phyloP scores from a whole-genome alignment of 2,797 vertebrate species.

The Pristis pectinata region DNA sequence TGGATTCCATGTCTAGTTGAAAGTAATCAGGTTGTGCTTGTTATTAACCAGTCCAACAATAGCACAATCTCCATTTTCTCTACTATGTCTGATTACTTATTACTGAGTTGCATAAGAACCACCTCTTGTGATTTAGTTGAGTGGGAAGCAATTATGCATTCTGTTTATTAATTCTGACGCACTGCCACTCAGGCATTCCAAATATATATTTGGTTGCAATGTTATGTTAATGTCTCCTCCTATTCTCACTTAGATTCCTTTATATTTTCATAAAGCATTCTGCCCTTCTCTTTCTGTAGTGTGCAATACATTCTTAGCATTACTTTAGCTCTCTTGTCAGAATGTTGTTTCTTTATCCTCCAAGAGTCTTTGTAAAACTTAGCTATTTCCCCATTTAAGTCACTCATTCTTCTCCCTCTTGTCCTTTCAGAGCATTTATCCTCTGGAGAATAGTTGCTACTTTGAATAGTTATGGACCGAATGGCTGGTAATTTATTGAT shows the following conservation, averaged over 20 bases:
- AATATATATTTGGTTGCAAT: background rate
- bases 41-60: background rate
- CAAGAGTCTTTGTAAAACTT: background rate
- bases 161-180: background rate
- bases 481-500: no score
- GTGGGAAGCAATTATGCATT: background rate
- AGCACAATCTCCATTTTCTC: background rate
- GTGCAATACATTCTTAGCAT: no score
- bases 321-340: background rate
- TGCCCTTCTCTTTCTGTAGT: background rate
- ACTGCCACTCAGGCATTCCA: background rate
- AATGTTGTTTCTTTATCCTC: background rate
- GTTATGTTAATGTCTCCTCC: background rate
- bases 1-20: background rate
- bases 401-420: no score
- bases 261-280: no score
- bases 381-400: background rate
- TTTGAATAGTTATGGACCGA: no score
- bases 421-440: no score
- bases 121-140: background rate
- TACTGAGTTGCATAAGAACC: background rate
- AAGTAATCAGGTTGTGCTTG: background rate
- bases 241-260: background rate
- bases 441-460: no score
- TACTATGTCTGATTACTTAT: background rate